Evolutionary conservation across 2,888 invertebrate genomes (phyloP), one percentile per base, ranked within the genome.

Genomic region (Thymelicus sylvestris): DNA sequence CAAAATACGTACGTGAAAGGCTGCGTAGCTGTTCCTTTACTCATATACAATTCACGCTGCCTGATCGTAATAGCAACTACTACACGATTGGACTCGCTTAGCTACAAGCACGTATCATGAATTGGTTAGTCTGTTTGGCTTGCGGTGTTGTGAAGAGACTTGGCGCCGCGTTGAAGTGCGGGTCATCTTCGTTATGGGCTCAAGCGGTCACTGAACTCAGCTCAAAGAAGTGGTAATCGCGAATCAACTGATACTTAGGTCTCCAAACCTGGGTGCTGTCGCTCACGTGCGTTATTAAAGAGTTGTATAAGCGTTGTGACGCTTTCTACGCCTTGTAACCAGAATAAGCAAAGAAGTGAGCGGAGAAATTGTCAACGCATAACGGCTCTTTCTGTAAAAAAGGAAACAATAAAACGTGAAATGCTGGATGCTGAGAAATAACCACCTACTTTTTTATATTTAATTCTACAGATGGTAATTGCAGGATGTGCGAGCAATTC

Each of bases 1-100:
- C 93, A 91, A 93, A 93, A 92, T 90, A 92, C 89, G 90, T 89
- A 89, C 91, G 93, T 92, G 93, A 93, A 93, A 93, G 93, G 92
- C 89, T 88, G 81, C 83, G 86, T 85, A 84, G 85, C 83, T 82
- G 86, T 88, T 89, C 86, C 78, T 80, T 77, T 63, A 74, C 74
- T 75, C 73, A 71, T 71, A 65, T 65, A 76, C 72, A 65, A 60
- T 65, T 59, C 39, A 60, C 59, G 65, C 41, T 59, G 63, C 60
- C 66, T 70, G 65, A 61, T 66, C 61, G 48, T 63, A 64, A 70
- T 63, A 66, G 47, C 47, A 65, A 64, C 69, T 62, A 65, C 57
- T 50, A 44, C 24, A 52, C 64, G 41, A 19, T 31, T 39, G 19
- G 48, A n/a, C 7, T 52, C 65, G 60, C 70, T 61, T 70, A 70